These are phyloP conservation scores for Ectobius pallidus DNA, from an alignment of 2,888 invertebrate genomes.

Conservation along the genomic window DNA sequence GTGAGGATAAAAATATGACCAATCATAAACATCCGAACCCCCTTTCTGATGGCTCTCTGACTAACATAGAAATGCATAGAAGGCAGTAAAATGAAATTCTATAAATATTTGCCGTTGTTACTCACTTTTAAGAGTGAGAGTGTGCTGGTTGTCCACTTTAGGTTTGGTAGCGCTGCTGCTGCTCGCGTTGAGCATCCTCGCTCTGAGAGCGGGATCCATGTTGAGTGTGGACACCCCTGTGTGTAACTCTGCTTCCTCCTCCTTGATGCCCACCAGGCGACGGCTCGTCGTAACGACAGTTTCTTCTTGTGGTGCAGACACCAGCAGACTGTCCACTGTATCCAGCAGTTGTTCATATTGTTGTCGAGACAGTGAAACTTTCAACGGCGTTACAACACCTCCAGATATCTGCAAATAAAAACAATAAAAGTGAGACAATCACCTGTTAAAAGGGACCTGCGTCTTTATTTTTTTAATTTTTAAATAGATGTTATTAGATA, in stretches of 20 bases:
- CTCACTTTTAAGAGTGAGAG: conserved; percentile 42
- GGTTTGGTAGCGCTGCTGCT: background rate
- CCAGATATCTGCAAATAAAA: conserved; percentile 66
- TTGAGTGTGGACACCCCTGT: conserved; percentile 59
- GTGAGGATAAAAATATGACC: no score
- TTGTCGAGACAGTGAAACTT: conserved; percentile 81
- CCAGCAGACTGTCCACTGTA: conserved; percentile 59
- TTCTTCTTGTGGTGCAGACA: conserved; percentile 50
- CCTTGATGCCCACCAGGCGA: conserved; percentile 53
- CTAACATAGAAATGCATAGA: no score
- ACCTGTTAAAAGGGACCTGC: no score
- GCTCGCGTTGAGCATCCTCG: conserved; percentile 56
- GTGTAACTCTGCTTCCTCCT: conserved; percentile 54
- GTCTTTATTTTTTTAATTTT: background rate
- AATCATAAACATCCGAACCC: no score
- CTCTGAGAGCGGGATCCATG: conserved; percentile 68
- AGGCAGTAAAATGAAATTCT: no score
- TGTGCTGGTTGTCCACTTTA: conserved; percentile 51
- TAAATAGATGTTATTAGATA: background rate
- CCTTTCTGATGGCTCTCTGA: no score
- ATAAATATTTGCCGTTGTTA: no score
- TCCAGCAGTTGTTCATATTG: conserved; percentile 91
- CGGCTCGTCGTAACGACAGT: background rate
- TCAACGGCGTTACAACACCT: conserved; percentile 80
- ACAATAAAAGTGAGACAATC: no score